Evolutionary conservation across 2,888 invertebrate species (phyloP).

Genomic region (Mesorhabditis belari): DNA sequence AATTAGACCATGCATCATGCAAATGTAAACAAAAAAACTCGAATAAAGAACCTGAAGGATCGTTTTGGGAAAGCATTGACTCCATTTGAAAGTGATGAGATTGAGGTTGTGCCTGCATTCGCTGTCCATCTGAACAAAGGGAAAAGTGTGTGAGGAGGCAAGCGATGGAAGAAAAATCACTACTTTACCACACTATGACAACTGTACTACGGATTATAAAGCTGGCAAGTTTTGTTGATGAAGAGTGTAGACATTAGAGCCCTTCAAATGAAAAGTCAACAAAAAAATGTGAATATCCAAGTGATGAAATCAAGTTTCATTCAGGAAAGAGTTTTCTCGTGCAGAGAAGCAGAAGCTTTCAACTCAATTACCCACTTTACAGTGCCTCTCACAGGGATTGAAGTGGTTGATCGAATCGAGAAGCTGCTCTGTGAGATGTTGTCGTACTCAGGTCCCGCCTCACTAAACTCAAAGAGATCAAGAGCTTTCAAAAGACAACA

Average conservation of each 20-base stretch:
- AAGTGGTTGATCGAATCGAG: slow-evolving; percentile 38
- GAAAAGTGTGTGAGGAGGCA: no score
- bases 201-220: not conserved
- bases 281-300: not conserved
- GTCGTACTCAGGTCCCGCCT: slow-evolving; percentile 19
- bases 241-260: not conserved
- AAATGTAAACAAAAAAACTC: not conserved
- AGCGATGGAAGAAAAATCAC: no score
- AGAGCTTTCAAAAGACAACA: not conserved
- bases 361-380: slow-evolving; percentile 4
- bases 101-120: no score
- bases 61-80: slow-evolving; percentile 7
- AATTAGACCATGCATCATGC: not conserved
- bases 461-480: not conserved
- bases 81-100: no score
- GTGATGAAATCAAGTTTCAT: not conserved
- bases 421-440: slow-evolving; percentile 42
- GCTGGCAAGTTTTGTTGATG: no score
- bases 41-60: slow-evolving; percentile 16
- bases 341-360: no score
- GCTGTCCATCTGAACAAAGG: no score
- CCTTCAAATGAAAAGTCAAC: not conserved
- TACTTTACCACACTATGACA: not conserved
- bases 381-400: slow-evolving; percentile 19
- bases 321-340: no score